Evolutionary conservation across 1,140 invertebrate genomes (phyloP).

Genomic region (Procambarus virginalis): DNA sequence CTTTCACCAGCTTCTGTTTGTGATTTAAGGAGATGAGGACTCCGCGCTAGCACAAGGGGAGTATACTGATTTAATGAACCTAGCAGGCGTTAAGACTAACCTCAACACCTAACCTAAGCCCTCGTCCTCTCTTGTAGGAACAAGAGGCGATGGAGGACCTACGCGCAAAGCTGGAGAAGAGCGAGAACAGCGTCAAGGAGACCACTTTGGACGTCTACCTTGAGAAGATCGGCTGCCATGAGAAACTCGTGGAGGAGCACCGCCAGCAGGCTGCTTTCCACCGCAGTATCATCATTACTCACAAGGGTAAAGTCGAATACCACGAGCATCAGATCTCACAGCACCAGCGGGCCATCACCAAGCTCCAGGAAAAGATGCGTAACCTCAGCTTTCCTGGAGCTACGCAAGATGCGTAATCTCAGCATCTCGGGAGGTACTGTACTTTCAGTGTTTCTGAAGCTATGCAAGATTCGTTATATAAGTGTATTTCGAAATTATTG

Average conservation of each 20-base stretch:
- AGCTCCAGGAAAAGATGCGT: neutral
- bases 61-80: neutral
- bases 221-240: neutral
- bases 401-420: too few relatives aligned
- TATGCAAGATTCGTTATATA: too few relatives aligned
- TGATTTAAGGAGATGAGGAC: neutral
- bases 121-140: neutral
- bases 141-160: neutral
- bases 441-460: too few relatives aligned
- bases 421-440: too few relatives aligned
- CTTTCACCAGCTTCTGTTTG: neutral
- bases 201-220: neutral
- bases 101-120: neutral
- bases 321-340: neutral
- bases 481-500: too few relatives aligned
- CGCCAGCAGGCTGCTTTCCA: neutral
- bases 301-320: neutral
- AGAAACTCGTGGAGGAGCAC: neutral
- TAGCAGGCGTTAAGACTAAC: neutral
- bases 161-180: neutral
- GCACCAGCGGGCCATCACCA: neutral
- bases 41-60: too few relatives aligned
- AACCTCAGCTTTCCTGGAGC: too few relatives aligned
- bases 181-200: neutral
- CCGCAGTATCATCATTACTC: neutral